phyloP scores from a whole-genome alignment of 2,113 vertebrate genomes.

The Pelecanus crispus region DNA sequence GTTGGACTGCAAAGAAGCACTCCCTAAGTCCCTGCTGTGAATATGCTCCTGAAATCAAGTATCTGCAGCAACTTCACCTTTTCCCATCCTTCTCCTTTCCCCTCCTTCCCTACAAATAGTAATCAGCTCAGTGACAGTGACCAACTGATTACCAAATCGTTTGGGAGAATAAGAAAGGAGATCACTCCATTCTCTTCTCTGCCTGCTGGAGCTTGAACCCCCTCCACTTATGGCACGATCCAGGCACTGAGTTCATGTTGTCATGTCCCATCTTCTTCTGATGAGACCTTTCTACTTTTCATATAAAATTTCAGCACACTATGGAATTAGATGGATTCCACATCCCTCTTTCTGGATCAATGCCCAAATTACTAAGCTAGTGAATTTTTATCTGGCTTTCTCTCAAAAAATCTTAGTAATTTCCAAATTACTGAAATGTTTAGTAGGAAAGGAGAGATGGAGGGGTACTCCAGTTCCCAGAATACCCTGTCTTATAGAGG shows the following conservation, averaged over 20 bases:
- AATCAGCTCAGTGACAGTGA: not conserved
- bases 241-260: not conserved
- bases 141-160: not conserved
- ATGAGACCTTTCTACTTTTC: not conserved
- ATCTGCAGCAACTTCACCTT: not conserved
- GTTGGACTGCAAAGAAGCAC: not conserved
- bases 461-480: not conserved
- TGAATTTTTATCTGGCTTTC: not conserved
- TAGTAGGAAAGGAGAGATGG: not conserved
- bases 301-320: not conserved
- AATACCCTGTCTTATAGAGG: not conserved
- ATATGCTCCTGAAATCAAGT: not conserved
- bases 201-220: not conserved
- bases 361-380: not conserved
- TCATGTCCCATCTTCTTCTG: not conserved
- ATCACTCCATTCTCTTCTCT: not conserved
- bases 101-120: not conserved
- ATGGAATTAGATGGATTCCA: not conserved
- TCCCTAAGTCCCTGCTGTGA: not conserved
- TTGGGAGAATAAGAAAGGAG: not conserved
- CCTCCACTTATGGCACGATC: not conserved
- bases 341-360: not conserved
- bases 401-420: not conserved
- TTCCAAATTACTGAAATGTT: not conserved
- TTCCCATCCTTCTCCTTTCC: not conserved